Base-by-base conservation (phyloP, 2,797 vertebrate species). In the Sparidentex hasta region DNA sequence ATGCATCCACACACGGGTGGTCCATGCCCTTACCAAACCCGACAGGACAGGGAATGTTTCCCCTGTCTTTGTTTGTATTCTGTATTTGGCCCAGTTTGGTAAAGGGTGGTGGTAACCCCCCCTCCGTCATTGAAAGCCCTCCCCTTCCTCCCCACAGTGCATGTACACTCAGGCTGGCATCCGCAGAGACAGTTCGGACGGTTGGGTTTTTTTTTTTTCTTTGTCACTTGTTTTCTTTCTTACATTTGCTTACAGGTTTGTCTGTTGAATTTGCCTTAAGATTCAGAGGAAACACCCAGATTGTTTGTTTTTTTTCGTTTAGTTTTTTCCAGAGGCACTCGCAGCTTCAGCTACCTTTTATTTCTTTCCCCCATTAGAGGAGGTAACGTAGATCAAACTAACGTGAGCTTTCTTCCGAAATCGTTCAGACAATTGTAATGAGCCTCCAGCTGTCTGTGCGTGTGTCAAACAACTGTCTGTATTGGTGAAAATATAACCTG, bases 81-180 rank as follows among this genome's bases (percentile, higher is more conserved):
- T 85, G 76, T 85, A 69, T 90, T 90, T 90, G 88, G 88, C 88
- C 86, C 80, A 71, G 83, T 92, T 91, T 91, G 91, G 89, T 91
- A 77, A 88, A 71, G 23, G 27, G 63, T 81, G 83, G 69, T 87
- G 81, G 78, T 70, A 65, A 84, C 76, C 64, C 78, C 75, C 75
- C 29, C 76, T 77, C 61, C 1, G 11, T 82, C 78, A 71, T 70
- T 73, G 38, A 33, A 68, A 72, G 46, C 2, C 72, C 52, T 71
- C 52, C 43, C 23, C 25, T 23, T 23, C 43, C 18, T 11, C 7
- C 7, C 17, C 20, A 38, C 27, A 33, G 14, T 70, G 80, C 90
- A 89, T 88, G 85, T 63, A 62, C 76, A 80, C 89, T 84, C 79
- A 76, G 91, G 81, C 86, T 75, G 84, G 58, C 87, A 77, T 78